These are phyloP conservation scores for Abramis brama DNA, from an alignment of 2,113 vertebrate species.

Conservation along the genomic window DNA sequence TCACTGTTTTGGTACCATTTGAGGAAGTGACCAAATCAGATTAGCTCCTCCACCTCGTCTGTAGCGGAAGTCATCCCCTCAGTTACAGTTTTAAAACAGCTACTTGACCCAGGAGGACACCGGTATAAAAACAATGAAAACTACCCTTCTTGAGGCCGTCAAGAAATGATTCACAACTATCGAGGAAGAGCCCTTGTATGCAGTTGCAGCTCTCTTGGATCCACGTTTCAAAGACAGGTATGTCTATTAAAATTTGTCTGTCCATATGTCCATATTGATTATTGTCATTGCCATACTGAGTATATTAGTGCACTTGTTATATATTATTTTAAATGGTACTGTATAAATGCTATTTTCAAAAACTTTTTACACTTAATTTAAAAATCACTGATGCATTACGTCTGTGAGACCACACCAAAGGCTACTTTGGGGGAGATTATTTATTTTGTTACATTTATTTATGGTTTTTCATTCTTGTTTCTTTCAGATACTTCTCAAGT, in stretches of 20 bases:
- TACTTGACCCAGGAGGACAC: slow-evolving; percentile 6
- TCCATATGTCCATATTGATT: neutral
- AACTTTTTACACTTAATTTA: neutral
- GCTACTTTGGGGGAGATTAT: no score
- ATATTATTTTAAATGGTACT: no score
- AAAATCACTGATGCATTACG: neutral
- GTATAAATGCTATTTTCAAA: no score
- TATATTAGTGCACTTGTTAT: no score
- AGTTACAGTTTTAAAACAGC: slow-evolving; percentile 18
- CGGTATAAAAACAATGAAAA: slow-evolving; percentile 32
- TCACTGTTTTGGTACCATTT: neutral
- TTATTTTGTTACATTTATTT: no score
- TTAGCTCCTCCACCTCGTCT: neutral
- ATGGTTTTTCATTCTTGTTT: no score
- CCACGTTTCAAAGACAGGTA: neutral
- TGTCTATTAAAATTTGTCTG: neutral
- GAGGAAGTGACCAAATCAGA: neutral
- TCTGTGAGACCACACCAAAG: neutral
- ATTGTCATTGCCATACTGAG: neutral
- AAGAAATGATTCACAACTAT: neutral
- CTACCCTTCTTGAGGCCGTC: neutral
- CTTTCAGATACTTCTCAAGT: neutral
- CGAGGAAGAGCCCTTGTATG: neutral
- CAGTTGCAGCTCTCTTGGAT: neutral
- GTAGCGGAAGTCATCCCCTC: neutral